Evolutionary conservation across 2,113 vertebrate species (phyloP), one percentile per base, ranked within the genome.

Genomic region (Epinephelus moara): DNA sequence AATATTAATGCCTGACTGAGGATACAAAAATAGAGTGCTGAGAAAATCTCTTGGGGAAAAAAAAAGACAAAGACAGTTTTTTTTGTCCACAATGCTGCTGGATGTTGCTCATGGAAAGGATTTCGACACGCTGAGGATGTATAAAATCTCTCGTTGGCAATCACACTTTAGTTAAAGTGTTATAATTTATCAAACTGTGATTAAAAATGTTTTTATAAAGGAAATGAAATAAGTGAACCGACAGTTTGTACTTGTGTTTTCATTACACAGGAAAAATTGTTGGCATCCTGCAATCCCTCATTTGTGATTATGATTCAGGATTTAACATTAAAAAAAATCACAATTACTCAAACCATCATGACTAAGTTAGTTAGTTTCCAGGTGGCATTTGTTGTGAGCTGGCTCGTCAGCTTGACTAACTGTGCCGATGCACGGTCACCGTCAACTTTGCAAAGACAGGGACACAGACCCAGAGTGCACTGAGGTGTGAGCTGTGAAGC

Each of bases 1-100:
- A 93, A 91, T 91, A 94, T 93, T 88, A 81, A 94, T 85, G 90
- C 73, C 55, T 45, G 69, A 42, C 70, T 59, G 74, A 74, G 75
- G 79, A 72, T 84, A 21, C 49, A 85, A 88, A 93, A 91, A 92
- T 91, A 93, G 87, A 90, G 63, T 5, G 37, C 70, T 62, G 45
- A 30, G 59, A 84, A 73, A 80, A 85, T 82, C 75, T 82, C 63
- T n/a, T 1, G 56, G n/a, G 37, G 5, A 33, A 27, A n/a, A 21
- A 61, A 74, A 78, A 69, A 57, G 49, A 81, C 47, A 74, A 80
- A 89, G 70, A 33, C 37, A n/a, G 11, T 6, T 64, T 66, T 80
- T 64, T 71, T 52, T 60, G 6, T 62, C 42, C 2, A 13, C 52
- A 63, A 1, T 61, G 55, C 25, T 85, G 74, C 55, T 66, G 59